phyloP scores from a whole-genome alignment of 1,140 invertebrate species.

The Ostrea edulis region DNA sequence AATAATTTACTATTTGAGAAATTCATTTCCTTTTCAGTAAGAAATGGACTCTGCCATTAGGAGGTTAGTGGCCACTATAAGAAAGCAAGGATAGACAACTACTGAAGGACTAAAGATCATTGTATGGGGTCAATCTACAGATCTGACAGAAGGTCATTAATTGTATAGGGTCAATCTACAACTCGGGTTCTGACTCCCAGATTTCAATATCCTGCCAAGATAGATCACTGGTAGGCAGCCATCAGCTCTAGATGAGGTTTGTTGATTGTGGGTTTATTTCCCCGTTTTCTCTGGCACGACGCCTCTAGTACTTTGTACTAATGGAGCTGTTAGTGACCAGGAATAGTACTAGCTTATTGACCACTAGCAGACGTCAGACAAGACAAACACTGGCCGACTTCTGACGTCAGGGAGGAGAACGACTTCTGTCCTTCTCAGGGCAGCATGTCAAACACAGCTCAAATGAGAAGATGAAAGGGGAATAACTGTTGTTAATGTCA shows the following conservation, averaged over 20 bases:
- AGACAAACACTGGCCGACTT: not conserved
- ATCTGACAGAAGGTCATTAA: not conserved
- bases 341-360: not conserved
- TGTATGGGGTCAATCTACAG: not conserved
- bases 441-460: not conserved
- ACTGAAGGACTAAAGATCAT: not conserved
- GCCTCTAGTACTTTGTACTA: not conserved
- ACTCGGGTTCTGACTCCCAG: not conserved
- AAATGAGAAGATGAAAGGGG: not conserved
- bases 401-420: not conserved
- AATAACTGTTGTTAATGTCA: not conserved
- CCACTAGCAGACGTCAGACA: not conserved
- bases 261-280: not conserved
- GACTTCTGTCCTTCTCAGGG: not conserved
- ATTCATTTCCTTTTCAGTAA: too few relatives aligned
- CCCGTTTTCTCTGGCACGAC: not conserved
- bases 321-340: not conserved
- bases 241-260: not conserved
- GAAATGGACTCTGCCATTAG: too few relatives aligned
- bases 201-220: constrained; percentile 1
- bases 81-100: too few relatives aligned
- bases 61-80: too few relatives aligned
- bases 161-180: not conserved
- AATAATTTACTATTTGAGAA: too few relatives aligned
- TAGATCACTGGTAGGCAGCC: not conserved